Base-by-base conservation (phyloP, 2,797 vertebrate species). In the Pantherophis alleghaniensis region DNA sequence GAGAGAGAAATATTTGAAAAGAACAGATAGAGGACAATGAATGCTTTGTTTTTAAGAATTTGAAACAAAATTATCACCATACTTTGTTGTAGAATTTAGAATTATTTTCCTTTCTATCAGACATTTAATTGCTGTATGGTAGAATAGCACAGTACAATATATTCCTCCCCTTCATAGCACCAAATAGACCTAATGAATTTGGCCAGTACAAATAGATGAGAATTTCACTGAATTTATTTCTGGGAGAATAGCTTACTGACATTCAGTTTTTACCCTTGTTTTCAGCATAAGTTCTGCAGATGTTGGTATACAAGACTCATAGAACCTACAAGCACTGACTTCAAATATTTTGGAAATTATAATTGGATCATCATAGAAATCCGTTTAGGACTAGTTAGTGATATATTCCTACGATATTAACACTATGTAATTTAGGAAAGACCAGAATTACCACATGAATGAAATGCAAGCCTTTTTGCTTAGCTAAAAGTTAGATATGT, bases 401-500 rank as follows among this genome's bases (percentile, higher is more conserved):
- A 22, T 3, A 61, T 18, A 95, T 42, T 90, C 2, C 93, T 95
- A 3, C 86, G 56, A n/a, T 20, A 56, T 20, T 56, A 60, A n/a
- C 69, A 55, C 91, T 91, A 94, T 83, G 24, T 22, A 53, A 13
- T 61, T 92, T 60, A 51, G 10, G n/a, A 79, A n/a, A n/a, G 5
- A 53, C 69, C 26, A 51, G 47, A 56, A 22, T 87, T 69, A 2
- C 4, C 9, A 11, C 20, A 22, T 79, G 7, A 32, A 53, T 9
- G 66, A 96, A 95, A 93, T 91, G 42, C 63, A 59, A 87, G 1
- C 63, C 16, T 74, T 16, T 79, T 79, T 91, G 93, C 57, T 86
- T 1, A 94, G 91, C 93, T 91, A 61, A 93, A 94, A 94, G 42
- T 90, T 88, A 5, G 14, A 16, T 0, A 94, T 92, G 93, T 95